These are phyloP conservation scores for Formica selysi DNA, from an alignment of 1,140 invertebrate genomes.

Conservation along the genomic window DNA sequence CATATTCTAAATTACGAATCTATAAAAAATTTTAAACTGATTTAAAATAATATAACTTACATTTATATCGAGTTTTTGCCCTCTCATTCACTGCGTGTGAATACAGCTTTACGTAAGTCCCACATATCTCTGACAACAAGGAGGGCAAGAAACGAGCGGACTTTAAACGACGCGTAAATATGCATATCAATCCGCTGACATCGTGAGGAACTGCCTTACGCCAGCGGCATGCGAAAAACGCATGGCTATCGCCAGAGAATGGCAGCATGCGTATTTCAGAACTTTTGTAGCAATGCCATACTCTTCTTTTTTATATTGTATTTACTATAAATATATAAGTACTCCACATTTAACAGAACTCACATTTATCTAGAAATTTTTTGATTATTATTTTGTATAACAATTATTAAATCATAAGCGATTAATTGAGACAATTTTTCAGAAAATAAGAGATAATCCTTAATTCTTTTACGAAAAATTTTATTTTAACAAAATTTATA, in stretches of 20 bases:
- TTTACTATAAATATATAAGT: neutral
- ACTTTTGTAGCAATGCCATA: conserved; percentile 44
- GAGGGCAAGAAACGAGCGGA: neutral
- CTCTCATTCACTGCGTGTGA: neutral
- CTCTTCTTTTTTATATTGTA: neutral
- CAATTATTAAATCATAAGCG: neutral
- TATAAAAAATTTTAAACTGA: neutral
- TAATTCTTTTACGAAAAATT: neutral
- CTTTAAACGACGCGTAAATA: conserved; percentile 23
- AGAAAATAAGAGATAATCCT: neutral
- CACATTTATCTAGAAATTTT: neutral
- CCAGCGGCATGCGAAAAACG: conserved; percentile 49
- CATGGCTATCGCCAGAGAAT: conserved; percentile 25
- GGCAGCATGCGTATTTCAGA: conserved; percentile 53
- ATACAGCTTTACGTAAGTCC: neutral
- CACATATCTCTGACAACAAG: conserved; percentile 28
- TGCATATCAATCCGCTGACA: conserved; percentile 26
- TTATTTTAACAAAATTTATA: neutral
- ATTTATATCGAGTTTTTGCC: neutral
- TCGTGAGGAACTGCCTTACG: conserved; percentile 22
- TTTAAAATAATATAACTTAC: neutral
- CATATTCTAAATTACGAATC: neutral
- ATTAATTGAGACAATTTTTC: neutral
- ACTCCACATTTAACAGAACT: neutral
- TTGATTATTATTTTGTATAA: neutral